Evolutionary conservation across 2,113 vertebrate species (phyloP).

Genomic region (Halcyon senegalensis): DNA sequence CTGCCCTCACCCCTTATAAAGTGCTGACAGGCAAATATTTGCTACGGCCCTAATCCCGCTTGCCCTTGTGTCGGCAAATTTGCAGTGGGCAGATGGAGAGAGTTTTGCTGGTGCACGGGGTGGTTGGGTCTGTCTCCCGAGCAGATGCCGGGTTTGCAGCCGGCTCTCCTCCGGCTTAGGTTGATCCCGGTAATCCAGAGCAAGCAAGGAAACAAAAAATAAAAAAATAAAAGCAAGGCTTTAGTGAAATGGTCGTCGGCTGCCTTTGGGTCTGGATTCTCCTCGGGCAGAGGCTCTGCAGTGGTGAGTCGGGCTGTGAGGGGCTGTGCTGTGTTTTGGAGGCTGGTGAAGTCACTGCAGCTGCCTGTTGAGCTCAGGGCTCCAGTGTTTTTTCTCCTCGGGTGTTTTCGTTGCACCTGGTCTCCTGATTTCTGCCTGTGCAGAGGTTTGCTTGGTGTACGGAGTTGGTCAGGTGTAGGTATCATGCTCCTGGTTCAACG

Average conservation of each 20-base stretch:
- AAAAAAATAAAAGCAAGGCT: background rate
- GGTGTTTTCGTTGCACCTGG: background rate
- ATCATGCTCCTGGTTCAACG: fast-evolving
- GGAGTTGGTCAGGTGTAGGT: background rate
- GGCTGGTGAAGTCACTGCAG: background rate
- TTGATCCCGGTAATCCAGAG: constrained; percentile 16
- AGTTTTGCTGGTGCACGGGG: background rate
- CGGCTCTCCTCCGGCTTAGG: background rate
- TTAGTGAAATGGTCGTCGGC: background rate
- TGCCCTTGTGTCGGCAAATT: constrained; percentile 61
- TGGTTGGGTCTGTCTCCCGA: background rate
- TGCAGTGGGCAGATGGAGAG: background rate
- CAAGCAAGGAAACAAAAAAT: background rate
- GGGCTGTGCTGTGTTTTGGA: background rate
- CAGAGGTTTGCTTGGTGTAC: background rate
- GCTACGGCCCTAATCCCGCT: constrained; percentile 30
- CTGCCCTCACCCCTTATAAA: background rate
- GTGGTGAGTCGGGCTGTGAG: background rate
- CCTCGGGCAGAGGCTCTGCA: background rate
- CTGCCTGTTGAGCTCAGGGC: background rate
- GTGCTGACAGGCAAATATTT: constrained; percentile 52
- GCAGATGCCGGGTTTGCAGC: background rate
- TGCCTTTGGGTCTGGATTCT: background rate
- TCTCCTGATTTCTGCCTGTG: background rate
- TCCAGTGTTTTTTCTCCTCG: background rate